Evolutionary conservation across 2,797 vertebrate genomes (phyloP).

Genomic region (Pterois miles): DNA sequence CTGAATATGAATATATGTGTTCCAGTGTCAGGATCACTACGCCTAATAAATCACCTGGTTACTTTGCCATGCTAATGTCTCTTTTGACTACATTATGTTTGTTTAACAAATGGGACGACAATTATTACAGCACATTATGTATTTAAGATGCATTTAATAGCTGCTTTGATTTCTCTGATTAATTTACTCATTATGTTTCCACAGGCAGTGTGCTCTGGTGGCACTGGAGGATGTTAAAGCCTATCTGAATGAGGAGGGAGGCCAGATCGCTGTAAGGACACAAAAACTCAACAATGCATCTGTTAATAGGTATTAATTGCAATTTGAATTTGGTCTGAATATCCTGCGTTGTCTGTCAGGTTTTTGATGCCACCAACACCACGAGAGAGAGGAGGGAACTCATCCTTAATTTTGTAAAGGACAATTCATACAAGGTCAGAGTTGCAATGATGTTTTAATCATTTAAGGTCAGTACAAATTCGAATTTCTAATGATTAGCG

Average conservation of each 20-base stretch:
- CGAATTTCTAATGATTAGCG: not conserved
- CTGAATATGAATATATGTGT: too few species aligned
- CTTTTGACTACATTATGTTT: not conserved
- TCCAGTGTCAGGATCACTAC: not conserved
- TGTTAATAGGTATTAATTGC: not conserved
- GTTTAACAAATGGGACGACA: not conserved
- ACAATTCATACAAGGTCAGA: conserved; percentile 93
- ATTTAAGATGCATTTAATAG: not conserved
- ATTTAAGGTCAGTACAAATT: not conserved
- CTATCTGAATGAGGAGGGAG: conserved; percentile 91
- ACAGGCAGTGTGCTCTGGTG: conserved; percentile 92
- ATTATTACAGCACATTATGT: not conserved
- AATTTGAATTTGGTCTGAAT: not conserved
- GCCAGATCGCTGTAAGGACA: conserved; percentile 92
- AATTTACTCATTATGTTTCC: conserved; percentile 13
- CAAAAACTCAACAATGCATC: not conserved
- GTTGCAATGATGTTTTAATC: not conserved
- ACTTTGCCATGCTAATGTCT: conserved; percentile 2
- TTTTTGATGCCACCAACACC: conserved; percentile 98
- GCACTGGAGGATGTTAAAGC: conserved; percentile 92
- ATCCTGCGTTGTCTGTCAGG: conserved; percentile 75
- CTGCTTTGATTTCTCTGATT: not conserved
- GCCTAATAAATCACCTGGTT: not conserved
- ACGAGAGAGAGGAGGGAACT: conserved; percentile 94
- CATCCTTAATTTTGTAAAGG: conserved; percentile 90